Percentiles rank a stretch among this genome's conserved stretches.
Evolutionary conservation across 2,888 invertebrate genomes (phyloP).

Genomic region (Linyphia triangularis): DNA sequence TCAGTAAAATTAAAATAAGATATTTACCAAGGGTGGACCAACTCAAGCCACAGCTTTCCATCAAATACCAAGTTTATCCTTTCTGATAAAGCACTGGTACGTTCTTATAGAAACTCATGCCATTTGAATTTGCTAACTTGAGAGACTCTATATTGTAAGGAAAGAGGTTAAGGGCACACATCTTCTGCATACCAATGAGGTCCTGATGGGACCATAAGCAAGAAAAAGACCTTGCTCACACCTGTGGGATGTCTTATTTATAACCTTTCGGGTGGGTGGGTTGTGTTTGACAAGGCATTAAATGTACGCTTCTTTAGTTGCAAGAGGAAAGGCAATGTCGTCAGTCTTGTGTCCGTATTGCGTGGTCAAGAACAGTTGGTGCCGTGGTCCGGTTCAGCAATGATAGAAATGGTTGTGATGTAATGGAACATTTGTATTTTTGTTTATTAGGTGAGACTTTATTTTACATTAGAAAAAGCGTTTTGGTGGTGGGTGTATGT

Average conservation of each 20-base stretch:
- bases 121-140: not conserved
- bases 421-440: not conserved
- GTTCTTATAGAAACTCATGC: not conserved
- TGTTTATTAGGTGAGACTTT: not conserved
- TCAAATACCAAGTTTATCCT: not conserved
- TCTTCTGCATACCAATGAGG: conserved; percentile 26
- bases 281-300: conserved; percentile 1
- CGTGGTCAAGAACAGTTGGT: too few species aligned
- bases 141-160: not conserved
- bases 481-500: too few species aligned
- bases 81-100: not conserved
- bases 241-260: conserved; percentile 39
- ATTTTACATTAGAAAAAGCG: too few species aligned
- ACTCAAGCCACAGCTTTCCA: conserved; percentile 13
- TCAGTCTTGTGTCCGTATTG: too few species aligned
- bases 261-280: conserved; percentile 5
- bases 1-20: conserved; percentile 34
- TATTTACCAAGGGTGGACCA: not conserved
- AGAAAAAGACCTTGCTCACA: conserved; percentile 12
- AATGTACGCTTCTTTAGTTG: not conserved
- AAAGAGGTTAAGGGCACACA: conserved; percentile 22
- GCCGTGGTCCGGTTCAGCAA: too few species aligned
- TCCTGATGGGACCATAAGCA: not conserved
- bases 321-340: not conserved
- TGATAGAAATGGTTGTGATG: too few species aligned